These are phyloP conservation scores for Pristionchus japonicus DNA, from an alignment of 2,888 invertebrate genomes.

Conservation along the genomic window DNA sequence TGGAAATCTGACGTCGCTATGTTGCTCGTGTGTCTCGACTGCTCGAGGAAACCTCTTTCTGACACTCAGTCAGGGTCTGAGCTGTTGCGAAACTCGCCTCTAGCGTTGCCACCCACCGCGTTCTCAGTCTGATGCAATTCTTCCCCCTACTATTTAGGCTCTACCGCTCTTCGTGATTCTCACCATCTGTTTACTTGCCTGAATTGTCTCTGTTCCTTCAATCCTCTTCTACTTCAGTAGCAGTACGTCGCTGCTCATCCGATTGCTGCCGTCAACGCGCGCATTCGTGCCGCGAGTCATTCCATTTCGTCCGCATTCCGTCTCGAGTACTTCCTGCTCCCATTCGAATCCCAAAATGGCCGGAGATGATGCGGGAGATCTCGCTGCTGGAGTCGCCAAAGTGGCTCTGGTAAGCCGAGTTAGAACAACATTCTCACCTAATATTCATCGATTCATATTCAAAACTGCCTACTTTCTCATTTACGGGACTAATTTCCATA, in stretches of 20 bases:
- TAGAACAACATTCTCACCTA: not conserved
- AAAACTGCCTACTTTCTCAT: not conserved
- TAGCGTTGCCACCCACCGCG: not conserved
- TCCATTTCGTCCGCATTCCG: not conserved
- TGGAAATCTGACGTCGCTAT: no score
- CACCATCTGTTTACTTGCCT: not conserved
- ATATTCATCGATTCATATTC: not conserved
- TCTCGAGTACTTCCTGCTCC: not conserved
- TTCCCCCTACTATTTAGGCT: not conserved
- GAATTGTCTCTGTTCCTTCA: not conserved
- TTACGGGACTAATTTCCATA: no score
- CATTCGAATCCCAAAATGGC: not conserved
- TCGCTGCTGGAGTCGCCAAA: not conserved
- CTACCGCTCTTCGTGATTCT: not conserved
- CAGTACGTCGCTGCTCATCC: conserved; percentile 36
- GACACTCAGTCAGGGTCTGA: not conserved
- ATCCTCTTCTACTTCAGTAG: not conserved
- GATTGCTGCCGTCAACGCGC: not conserved
- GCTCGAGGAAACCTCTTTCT: not conserved
- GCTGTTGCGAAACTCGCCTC: not conserved
- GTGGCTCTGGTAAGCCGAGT: not conserved
- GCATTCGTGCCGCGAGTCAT: not conserved
- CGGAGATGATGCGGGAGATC: conserved; percentile 18
- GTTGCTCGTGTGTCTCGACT: not conserved
- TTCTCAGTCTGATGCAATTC: conserved; percentile 31